phyloP scores from a whole-genome alignment of 2,113 vertebrate species.

The Speoplatyrhinus poulsoni region DNA sequence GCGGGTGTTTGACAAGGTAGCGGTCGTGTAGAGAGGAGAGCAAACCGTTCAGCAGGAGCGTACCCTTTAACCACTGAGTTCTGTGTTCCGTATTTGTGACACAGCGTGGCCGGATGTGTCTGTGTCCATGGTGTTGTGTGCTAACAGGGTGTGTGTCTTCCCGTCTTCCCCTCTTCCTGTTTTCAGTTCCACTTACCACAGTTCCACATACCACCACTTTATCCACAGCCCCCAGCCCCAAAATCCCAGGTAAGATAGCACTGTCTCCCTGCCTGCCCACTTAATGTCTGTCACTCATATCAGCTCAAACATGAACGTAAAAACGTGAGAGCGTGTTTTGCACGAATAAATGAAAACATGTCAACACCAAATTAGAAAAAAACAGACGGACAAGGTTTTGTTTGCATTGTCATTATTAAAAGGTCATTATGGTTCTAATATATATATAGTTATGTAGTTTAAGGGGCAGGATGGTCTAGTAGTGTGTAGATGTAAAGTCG shows the following conservation, averaged over 20 bases:
- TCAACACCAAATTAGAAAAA: conserved; percentile 1
- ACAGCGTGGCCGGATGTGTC: conserved; percentile 25
- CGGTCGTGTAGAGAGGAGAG: no score
- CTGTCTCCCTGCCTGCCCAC: neutral
- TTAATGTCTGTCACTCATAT: neutral
- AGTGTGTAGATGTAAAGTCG: no score
- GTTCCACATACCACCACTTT: conserved; percentile 18
- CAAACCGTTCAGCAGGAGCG: no score
- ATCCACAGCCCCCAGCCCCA: conserved; percentile 1
- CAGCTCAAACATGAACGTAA: neutral
- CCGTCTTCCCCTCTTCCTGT: conserved; percentile 46
- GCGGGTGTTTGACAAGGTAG: no score
- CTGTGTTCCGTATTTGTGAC: neutral
- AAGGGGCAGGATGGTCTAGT: no score
- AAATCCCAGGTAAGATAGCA: conserved; percentile 57
- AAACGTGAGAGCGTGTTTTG: neutral
- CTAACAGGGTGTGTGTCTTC: conserved; percentile 42
- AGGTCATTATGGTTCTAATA: conserved; percentile 1
- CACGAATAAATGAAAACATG: neutral
- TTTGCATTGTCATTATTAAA: neutral
- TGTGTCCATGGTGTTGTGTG: conserved; percentile 29
- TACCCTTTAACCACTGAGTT: no score
- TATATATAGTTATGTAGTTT: no score
- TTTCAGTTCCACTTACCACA: conserved; percentile 56
- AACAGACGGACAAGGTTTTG: neutral